Evolutionary conservation across 2,888 invertebrate genomes (phyloP), one percentile per base, ranked within the genome.

Genomic region (Ornithoptera priamus): DNA sequence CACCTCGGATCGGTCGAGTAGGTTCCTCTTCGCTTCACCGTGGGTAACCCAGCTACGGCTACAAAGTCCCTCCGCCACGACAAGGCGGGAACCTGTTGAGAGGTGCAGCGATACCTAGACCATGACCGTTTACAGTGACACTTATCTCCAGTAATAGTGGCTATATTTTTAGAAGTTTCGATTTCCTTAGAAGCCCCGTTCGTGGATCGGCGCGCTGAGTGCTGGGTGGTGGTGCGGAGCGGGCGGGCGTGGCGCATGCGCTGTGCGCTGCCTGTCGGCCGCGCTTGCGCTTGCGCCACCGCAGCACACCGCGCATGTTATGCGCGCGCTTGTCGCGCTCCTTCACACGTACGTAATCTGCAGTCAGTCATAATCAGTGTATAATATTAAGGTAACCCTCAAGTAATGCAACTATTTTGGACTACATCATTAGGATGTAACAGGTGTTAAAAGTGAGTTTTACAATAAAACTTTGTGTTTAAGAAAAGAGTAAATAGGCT

Each of bases 161-260:
- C 18, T 50, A 50, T 50, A 50, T 50, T 57, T 36, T 6, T 20
- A 20, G 20, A 22, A 3, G 20, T 20, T 57, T 15, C 2, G 56
- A 15, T 22, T 12, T 56, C 1, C 2, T 30, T 75, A 90, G 90
- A 78, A 80, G 20, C 85, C 86, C 0, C 64, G 71, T 2, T 82
- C 82, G 71, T 89, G 88, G 90, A 73, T 75, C 69, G 89, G 83
- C 18, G 75, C 80, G 63, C 75, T 87, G 67, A 78, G 78, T 42
- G 90, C 89, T 72, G 87, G 84, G 12, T 89, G 90, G 91, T 90
- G 90, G 91, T 91, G 91, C 84, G 91, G 90, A 70, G 88, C 86
- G 76, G 81, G 81, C 36, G 91, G 90, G 61, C 85, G 82, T 76
- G 88, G 88, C 70, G 77, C 77, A 2, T 90, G 90, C 80, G 86